A percentile compares a stretch with the other conserved stretches of the same genome.
phyloP scores from a whole-genome alignment of 2,797 vertebrate genomes.

The Urocyon cinereoargenteus region DNA sequence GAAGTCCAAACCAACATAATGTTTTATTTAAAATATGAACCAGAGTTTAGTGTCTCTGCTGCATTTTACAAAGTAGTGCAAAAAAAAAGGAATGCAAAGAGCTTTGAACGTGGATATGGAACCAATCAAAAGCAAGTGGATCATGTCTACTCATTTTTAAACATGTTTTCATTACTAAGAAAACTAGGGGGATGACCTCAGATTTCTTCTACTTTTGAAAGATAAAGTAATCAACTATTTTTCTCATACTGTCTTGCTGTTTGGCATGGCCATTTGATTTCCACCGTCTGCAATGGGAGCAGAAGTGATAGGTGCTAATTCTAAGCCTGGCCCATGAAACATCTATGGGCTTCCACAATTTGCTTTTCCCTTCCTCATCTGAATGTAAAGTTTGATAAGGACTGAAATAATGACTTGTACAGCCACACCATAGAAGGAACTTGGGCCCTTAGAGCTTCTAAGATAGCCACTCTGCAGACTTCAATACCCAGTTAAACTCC shows the following conservation, averaged over 20 bases:
- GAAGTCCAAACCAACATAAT: not conserved
- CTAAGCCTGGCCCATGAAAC: not conserved
- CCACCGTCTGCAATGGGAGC: not conserved
- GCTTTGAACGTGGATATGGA: not conserved
- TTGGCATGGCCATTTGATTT: not conserved
- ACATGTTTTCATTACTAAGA: not conserved
- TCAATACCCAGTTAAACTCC: not conserved
- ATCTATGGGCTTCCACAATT: not conserved
- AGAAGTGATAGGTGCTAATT: not conserved
- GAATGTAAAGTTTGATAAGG: not conserved
- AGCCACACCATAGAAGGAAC: not conserved
- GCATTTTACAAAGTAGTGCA: not conserved
- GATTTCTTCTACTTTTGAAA: not conserved
- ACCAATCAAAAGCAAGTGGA: not conserved
- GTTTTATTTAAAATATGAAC: not conserved
- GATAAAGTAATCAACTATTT: not conserved
- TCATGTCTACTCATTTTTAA: not conserved
- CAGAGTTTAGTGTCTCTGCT: not conserved
- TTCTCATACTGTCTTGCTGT: not conserved
- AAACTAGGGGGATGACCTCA: not conserved
- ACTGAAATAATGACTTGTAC: not conserved
- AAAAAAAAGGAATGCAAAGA: not conserved
- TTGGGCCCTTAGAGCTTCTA: not conserved
- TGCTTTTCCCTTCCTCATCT: not conserved
- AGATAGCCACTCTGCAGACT: not conserved